These are phyloP conservation scores for Scelioninae gen. 1 DNA, from an alignment of 2,888 invertebrate species.

Conservation along the genomic window DNA sequence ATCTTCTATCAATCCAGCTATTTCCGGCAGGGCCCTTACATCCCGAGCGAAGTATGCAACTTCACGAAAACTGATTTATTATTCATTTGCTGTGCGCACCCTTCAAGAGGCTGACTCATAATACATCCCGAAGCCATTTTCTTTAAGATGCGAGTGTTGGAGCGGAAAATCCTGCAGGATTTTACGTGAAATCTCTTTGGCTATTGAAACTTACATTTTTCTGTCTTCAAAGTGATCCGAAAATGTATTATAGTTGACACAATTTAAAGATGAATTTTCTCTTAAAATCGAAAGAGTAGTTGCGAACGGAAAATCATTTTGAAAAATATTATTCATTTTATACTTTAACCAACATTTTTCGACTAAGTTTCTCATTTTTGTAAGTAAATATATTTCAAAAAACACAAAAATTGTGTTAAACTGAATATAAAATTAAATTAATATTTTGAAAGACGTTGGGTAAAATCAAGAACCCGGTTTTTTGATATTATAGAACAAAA, in stretches of 20 bases:
- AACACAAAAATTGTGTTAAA: too few relatives aligned
- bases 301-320: constrained; percentile 27
- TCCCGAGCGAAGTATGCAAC: constrained; percentile 79
- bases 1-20: constrained; percentile 76
- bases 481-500: too few relatives aligned
- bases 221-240: constrained; percentile 67
- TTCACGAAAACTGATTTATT: constrained; percentile 81
- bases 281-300: constrained; percentile 18
- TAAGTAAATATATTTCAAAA: too few relatives aligned
- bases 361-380: neutral
- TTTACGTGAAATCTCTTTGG: constrained; percentile 69
- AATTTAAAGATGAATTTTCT: constrained; percentile 57
- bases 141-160: too few relatives aligned
- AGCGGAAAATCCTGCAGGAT: constrained; percentile 70
- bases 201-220: constrained; percentile 70
- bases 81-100: constrained; percentile 76
- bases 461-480: too few relatives aligned
- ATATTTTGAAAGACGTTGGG: too few relatives aligned
- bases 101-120: constrained; percentile 67
- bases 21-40: constrained; percentile 76
- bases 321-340: constrained; percentile 12
- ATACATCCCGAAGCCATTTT: too few relatives aligned
- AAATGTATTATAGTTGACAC: constrained; percentile 68
- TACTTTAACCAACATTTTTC: neutral
- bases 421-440: too few relatives aligned